Percentiles rank a stretch among this genome's conserved stretches.
Conservation (phyloP, 2,113 vertebrate genomes). For the Halichoerus grypus region DNA sequence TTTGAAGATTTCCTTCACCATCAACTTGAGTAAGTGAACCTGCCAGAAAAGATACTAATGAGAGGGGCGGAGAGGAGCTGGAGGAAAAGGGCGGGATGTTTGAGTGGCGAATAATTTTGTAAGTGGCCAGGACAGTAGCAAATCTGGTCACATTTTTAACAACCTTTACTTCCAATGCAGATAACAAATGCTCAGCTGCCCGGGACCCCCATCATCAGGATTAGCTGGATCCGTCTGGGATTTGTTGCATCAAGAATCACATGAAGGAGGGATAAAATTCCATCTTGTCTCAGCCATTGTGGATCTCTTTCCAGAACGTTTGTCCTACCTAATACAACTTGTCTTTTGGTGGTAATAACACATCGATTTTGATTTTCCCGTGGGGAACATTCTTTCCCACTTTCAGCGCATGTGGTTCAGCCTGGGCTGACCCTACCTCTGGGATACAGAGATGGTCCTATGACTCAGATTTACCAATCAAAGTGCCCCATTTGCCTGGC, state of each 20-base stretch:
- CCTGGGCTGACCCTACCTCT: no score
- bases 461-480: neutral
- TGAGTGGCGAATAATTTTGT: neutral
- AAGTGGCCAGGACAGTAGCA: neutral
- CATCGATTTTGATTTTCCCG: neutral
- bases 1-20: neutral
- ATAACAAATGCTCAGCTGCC: neutral
- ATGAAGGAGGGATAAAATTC: neutral
- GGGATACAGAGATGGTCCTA: neutral
- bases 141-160: neutral
- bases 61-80: no score
- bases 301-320: neutral
- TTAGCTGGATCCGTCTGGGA: fast-evolving
- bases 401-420: neutral
- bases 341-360: neutral
- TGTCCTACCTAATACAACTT: neutral
- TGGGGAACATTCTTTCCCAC: neutral
- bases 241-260: neutral
- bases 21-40: neutral
- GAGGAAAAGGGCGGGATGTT: fast-evolving
- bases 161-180: neutral
- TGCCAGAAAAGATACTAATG: neutral
- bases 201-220: neutral
- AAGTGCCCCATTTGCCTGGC: neutral
- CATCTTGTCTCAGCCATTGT: neutral